Evolutionary conservation across 2,888 invertebrate genomes (phyloP), one percentile per base, ranked within the genome.

Genomic region (Girardia tigrina): DNA sequence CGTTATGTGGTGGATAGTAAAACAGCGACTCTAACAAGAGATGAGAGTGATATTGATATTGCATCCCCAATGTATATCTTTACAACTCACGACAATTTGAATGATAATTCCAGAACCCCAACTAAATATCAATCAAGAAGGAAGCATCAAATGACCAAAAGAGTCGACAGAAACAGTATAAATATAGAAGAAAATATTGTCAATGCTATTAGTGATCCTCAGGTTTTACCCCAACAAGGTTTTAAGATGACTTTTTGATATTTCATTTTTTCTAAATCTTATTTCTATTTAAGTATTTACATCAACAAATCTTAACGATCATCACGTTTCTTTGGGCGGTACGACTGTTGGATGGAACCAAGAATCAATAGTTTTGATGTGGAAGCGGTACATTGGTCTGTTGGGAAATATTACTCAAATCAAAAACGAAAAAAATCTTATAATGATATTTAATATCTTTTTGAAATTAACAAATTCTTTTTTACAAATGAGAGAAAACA

Each of bases 401-500:
- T 56, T 56, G 56, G 56, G 56, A 12, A 56, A 56, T 56, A 56
- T 56, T n/a, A 56, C 56, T 56, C 56, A 12, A 2, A 56, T 56
- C 56, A 56, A 56, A 56, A 56, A 56, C n/a, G 20, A n/a, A 23
- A 4, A 4, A 56, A 56, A 20, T 20, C 56, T 56, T 4, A 4
- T 4, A 2, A 12, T 23, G 6, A 56, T 56, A 6, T 56, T 4
- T 56, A 4, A 56, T 20, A 20, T 20, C 23, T 56, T 56, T n/a
- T 16, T 56, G n/a, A 23, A 56, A 12, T 56, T 56, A n/a, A 56
- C 56, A 12, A 23, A 56, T 56, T 56, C 56, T 20, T 56, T 56
- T n/a, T 20, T 56, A 56, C n/a, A 56, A n/a, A 56, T 56, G 56
- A 56, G 56, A 56, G 56, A 56, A 56, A 56, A 56, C n/a, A 56